Conservation (phyloP, 2,888 invertebrate genomes). For the Agrochola litura region DNA sequence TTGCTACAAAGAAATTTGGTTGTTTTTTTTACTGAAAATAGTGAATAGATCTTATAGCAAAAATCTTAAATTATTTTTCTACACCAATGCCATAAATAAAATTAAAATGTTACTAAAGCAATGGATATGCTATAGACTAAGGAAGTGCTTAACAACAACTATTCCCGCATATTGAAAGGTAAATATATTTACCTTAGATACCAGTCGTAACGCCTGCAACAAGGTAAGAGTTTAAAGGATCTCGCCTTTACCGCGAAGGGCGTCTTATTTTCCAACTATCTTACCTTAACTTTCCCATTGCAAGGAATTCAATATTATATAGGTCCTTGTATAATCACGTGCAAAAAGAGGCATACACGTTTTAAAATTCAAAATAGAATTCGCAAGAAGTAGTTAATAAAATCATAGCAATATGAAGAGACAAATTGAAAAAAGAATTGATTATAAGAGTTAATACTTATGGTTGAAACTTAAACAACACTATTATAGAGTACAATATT, state of each 20-base stretch:
- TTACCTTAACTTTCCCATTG: neutral
- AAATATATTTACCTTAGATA: constrained; percentile 10
- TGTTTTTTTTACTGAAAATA: neutral
- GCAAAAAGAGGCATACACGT: constrained; percentile 2
- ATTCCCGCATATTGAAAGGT: neutral
- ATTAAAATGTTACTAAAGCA: neutral
- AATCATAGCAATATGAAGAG: neutral
- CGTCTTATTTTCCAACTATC: constrained; percentile 6
- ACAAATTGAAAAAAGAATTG: constrained; percentile 7
- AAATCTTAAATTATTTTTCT: neutral
- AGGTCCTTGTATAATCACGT: constrained; percentile 1
- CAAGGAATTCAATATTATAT: constrained; percentile 9
- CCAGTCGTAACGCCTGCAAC: constrained; percentile 21
- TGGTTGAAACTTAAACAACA: constrained; percentile 27
- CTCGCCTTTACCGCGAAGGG: constrained; percentile 8
- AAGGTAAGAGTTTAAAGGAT: neutral
- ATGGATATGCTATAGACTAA: neutral
- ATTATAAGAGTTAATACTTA: constrained; percentile 23
- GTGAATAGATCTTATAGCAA: neutral
- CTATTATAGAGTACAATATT: constrained; percentile 2
- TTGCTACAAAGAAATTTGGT: neutral
- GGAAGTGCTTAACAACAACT: neutral
- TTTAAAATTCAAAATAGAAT: constrained; percentile 6
- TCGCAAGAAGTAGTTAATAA: neutral
- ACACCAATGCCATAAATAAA: constrained; percentile 1